These are phyloP conservation scores for Koerneria pararmatus DNA, from an alignment of 2,888 invertebrate species.

Conservation along the genomic window DNA sequence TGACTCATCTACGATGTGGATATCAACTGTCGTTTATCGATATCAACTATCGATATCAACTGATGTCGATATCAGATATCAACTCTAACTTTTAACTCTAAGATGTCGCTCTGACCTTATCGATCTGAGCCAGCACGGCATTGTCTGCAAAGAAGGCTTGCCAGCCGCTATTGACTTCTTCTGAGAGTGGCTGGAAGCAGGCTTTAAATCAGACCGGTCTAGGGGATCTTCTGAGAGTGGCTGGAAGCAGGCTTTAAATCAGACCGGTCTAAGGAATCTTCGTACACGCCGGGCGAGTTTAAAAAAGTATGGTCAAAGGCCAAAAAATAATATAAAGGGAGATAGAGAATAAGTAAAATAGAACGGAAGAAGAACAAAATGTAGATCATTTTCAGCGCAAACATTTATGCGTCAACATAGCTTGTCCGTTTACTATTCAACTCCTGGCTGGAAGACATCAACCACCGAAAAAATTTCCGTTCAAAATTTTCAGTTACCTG, in stretches of 20 bases:
- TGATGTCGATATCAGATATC: background rate
- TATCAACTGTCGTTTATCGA: background rate
- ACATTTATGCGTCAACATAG: background rate
- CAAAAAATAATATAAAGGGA: too few species aligned
- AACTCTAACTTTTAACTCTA: background rate
- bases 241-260: conserved; percentile 65
- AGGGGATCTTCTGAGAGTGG: conserved; percentile 91
- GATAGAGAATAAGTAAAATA: too few species aligned
- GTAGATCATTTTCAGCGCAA: too few species aligned
- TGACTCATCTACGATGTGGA: too few species aligned
- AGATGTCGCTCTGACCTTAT: conserved; percentile 71
- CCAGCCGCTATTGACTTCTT: conserved; percentile 94
- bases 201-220: too few species aligned
- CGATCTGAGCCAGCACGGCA: conserved; percentile 92
- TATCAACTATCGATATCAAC: background rate
- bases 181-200: conserved; percentile 78
- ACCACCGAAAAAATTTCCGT: too few species aligned
- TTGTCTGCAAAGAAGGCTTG: conserved; percentile 92
- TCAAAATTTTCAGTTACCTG: too few species aligned
- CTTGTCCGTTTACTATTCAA: background rate
- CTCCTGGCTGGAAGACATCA: too few species aligned
- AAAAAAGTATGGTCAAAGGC: too few species aligned
- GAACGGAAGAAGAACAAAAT: too few species aligned
- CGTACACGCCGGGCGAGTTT: too few species aligned
- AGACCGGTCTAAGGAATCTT: too few species aligned